Base-by-base conservation (phyloP, 1,140 invertebrate genomes). In the Tetranychus cinnabarinus region DNA sequence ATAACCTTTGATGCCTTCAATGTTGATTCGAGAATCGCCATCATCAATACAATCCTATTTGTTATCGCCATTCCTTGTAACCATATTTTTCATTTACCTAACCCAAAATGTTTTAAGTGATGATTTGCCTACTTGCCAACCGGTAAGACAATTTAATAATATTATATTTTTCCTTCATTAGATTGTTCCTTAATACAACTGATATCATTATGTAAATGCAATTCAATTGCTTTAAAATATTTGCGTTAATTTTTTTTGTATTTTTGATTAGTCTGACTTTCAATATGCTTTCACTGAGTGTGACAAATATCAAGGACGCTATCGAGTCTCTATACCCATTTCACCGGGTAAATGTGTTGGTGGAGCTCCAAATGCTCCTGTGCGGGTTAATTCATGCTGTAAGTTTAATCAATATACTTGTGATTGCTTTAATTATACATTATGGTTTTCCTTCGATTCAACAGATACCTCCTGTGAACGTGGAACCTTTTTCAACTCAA, bases 231-330 rank as follows among this genome's bases (percentile, higher is more conserved):
- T 23, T 23, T 23, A 23, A 23, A 23, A 23, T 23, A 23, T 23
- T 23, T 23, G 23, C 23, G 23, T 23, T 47, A 2, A 47, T 15
- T 47, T 47, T n/a, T n/a, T 12, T 61, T 56, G 5, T 62, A 55
- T 47, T 59, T 33, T 60, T 50, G 63, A 67, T 10, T 65, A 78
- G 77, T 66, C 68, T 61, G 76, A 77, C 64, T 77, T 73, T 64
- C 74, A 77, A 64, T 79, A 74, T 68, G 75, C 76, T 60, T 78
- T 78, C 65, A 79, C 78, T 33, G 76, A 77, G 65, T 79, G 78
- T 71, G 77, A 79, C 66, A 66, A 66, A 48, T 60, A 69, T 55
- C 75, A 75, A 12, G 75, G 75, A 1, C 64, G 77, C 57, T 79
- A 77, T 77, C 67, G 76, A 62, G 78, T 79, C 4, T 73, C 75